Base-by-base conservation (phyloP, 2,113 vertebrate species). In the Origma solitaria region DNA sequence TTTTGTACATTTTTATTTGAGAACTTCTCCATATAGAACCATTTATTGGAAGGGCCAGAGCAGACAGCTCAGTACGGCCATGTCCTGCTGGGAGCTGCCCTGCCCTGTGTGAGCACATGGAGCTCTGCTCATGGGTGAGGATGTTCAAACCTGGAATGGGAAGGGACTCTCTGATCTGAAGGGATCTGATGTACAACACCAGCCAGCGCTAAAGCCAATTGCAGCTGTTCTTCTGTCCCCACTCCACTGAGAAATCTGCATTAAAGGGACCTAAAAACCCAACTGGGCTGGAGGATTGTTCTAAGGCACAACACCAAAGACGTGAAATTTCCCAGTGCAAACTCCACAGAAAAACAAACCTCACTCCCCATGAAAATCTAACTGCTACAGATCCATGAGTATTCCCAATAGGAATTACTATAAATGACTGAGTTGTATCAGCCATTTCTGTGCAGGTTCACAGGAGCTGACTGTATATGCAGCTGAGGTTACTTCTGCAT, bases 381-480 rank as follows among this genome's bases (percentile, higher is more conserved):
- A 13, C 53, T 69, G 37, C 37, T 70, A 7, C 13, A 54, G 23
- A 14, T 38, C 30, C 0, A 0, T n/a, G 38, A 30, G 9, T 35
- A 50, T 42, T 82, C 49, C 30, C 25, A 66, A 33, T 0, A 44
- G 31, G 33, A 60, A 45, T 69, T 49, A 25, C 64, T 35, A 2
- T 3, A 20, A 40, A 2, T 10, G 7, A 28, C 13, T 53, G 5
- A 21, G 24, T 45, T 49, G 13, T 13, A 35, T 17, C 14, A 69
- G 35, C 7, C 21, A 16, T 49, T 51, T 86, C 47, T 42, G 15
- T 30, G 30, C 45, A 53, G 51, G 33, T 65, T 33, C 25, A 5
- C 8, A 5, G 50, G 25, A 50, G 30, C 33, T 80, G n/a, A 15
- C 15, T 21, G 6, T 5, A 9, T 9, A 17, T 7, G 16, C 35